Evolutionary conservation across 92 coral and sea anemone genomes (phyloP), one percentile per base, ranked within the genome.

Genomic region (Porites lobata): DNA sequence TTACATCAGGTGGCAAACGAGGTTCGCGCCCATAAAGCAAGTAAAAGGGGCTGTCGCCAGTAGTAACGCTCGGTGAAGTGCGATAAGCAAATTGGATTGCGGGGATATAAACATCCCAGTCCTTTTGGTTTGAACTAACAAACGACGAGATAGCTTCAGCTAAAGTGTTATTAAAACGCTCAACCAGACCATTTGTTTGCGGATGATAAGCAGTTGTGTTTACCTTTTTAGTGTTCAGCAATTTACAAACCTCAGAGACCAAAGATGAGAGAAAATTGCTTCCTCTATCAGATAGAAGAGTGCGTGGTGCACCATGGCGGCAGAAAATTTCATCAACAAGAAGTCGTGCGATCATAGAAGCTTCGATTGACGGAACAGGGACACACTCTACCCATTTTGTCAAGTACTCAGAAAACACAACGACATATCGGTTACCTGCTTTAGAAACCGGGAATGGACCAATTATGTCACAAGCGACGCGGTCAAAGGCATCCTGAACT

Each of bases 121-220:
- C 94, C 18, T 47, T 18, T 18, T 92, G 94, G 13, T 88, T 61
- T 8, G 86, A 18, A 5, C 75, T 62, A 0, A 90, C 93, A 71
- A 21, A 90, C 78, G 72, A 70, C 7, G 83, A 90, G 1, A 90
- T 90, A 0, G 90, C 56, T 38, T 85, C 67, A 8, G 77, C 85
- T 0, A 90, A 17, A 0, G 93, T 90, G 53, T 77, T 71, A n/a
- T 90, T 90, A 20, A 90, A 85, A 1, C 76, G 74, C 29, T 92
- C 90, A 0, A 84, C 80, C 10, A 76, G 11, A 20, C 94, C 91
- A 68, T 91, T 85, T 5, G 81, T 75, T 21, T 69, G 85, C 7
- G 94, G 92, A 66, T 92, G 96, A 63, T 93, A 93, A 1, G 94
- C 82, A 0, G 91, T 88, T 1, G 96, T 93, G 72, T 92, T 89